phyloP scores from a whole-genome alignment of 1,140 invertebrate genomes.

The Brachionus calyciflorus region DNA sequence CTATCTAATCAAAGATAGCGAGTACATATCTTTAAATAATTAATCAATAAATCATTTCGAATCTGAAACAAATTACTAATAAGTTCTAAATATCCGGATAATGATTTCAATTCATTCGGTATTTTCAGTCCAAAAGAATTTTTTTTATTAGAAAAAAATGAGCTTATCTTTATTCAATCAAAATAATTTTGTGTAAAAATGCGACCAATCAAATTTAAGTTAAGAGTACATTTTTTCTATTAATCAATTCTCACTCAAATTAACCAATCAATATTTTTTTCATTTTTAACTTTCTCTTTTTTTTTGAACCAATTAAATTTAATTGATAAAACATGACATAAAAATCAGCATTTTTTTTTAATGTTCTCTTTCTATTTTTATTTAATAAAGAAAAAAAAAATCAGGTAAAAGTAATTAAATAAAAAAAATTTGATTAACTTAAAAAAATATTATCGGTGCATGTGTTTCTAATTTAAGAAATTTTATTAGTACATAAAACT shows the following conservation, averaged over 20 bases:
- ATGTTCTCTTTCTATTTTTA: background rate
- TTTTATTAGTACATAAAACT: no score
- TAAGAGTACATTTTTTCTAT: constrained; percentile 25
- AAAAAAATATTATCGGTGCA: background rate
- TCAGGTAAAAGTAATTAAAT: background rate
- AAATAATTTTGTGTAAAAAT: background rate
- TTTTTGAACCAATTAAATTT: background rate
- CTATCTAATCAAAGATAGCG: constrained; percentile 5
- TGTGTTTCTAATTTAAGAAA: constrained; percentile 11
- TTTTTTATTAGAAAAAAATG: background rate
- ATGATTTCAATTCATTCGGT: constrained; percentile 12
- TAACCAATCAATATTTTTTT: constrained; percentile 15
- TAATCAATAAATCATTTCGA: background rate
- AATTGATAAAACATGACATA: background rate
- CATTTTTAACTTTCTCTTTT: background rate
- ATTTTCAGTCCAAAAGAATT: no score
- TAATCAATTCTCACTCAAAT: background rate
- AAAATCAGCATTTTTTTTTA: background rate
- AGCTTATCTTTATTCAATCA: background rate
- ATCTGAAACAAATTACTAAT: constrained; percentile 33
- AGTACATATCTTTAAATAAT: constrained; percentile 27
- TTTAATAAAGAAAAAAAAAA: background rate
- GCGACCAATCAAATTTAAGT: background rate
- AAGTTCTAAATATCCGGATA: constrained; percentile 34
- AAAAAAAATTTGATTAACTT: no score